Percentiles rank a stretch among this genome's conserved stretches.
Conservation (phyloP, 2,888 invertebrate species). For the Eledona agricola region DNA sequence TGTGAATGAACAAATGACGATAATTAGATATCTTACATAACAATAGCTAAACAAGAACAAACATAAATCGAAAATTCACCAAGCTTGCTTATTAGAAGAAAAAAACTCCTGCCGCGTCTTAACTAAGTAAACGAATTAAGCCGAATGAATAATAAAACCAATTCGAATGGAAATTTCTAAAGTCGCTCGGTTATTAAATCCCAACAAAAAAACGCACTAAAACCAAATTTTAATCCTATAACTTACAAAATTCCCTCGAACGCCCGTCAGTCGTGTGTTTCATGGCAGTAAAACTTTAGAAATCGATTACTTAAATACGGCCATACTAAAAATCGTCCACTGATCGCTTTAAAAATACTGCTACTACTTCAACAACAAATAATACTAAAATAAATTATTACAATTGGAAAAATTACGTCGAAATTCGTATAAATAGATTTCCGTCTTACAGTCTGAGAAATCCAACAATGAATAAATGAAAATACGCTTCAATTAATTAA, state of each 20-base stretch:
- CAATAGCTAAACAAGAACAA: conserved; percentile 12
- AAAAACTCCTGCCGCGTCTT: too few relatives aligned
- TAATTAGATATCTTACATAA: conserved; percentile 19
- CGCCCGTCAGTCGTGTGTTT: conserved; percentile 13
- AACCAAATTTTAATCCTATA: conserved; percentile 6
- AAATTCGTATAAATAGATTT: conserved; percentile 18
- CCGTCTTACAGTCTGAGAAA: conserved; percentile 11
- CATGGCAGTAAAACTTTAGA: conserved; percentile 20
- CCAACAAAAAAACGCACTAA: conserved; percentile 10
- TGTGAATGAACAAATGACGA: conserved; percentile 30
- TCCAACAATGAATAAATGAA: conserved; percentile 23
- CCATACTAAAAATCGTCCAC: conserved; percentile 10
- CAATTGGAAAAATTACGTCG: conserved; percentile 16
- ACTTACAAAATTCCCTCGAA: conserved; percentile 13
- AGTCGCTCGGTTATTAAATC: conserved; percentile 17
- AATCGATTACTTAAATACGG: conserved; percentile 18
- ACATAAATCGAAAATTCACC: neutral
- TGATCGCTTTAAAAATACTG: conserved; percentile 1
- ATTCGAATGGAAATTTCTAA: conserved; percentile 13
- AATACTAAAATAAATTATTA: conserved; percentile 27
- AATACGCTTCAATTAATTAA: conserved; percentile 30
- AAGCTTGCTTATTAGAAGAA: too few relatives aligned
- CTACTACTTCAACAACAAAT: conserved; percentile 12
- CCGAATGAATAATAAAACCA: too few relatives aligned
- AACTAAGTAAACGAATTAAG: too few relatives aligned